Conservation (phyloP, 1,140 invertebrate genomes). For the Telenomus remus region DNA sequence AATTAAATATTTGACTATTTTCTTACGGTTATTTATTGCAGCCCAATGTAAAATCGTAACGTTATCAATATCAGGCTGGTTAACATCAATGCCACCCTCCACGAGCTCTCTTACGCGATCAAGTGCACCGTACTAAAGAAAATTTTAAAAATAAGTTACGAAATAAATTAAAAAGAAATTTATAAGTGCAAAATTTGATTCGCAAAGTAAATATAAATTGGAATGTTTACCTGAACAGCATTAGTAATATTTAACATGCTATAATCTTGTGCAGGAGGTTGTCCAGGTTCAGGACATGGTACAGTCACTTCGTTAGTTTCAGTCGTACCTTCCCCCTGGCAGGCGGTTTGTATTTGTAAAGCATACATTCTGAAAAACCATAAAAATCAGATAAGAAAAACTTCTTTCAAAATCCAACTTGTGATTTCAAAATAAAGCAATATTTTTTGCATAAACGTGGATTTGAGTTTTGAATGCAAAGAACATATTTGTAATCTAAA, state of each 20-base stretch:
- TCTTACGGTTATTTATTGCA: constrained; percentile 96
- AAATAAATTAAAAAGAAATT: not conserved
- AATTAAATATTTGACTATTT: constrained; percentile 93
- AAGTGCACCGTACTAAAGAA: constrained; percentile 86
- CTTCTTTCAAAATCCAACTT: too few relatives aligned
- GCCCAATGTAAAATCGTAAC: constrained; percentile 99
- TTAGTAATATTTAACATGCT: constrained; percentile 94
- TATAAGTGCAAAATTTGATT: constrained; percentile 11
- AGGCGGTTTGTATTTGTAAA: constrained; percentile 71
- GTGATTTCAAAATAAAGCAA: too few relatives aligned
- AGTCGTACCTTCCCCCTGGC: constrained; percentile 68
- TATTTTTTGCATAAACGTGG: too few relatives aligned
- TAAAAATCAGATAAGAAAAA: too few relatives aligned
- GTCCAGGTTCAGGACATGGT: constrained; percentile 70
- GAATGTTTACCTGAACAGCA: constrained; percentile 85
- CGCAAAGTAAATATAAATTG: constrained; percentile 13
- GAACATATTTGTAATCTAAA: too few relatives aligned
- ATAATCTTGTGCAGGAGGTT: constrained; percentile 79
- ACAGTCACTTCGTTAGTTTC: constrained; percentile 66
- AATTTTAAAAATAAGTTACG: not conserved
- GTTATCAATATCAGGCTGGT: constrained; percentile 91
- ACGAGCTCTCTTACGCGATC: constrained; percentile 89
- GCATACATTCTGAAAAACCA: constrained; percentile 70
- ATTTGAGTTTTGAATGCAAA: too few relatives aligned
- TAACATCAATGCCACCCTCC: constrained; percentile 92